These are phyloP conservation scores for Danio aesculapii DNA, from an alignment of 2,797 vertebrate species.

Conservation along the genomic window DNA sequence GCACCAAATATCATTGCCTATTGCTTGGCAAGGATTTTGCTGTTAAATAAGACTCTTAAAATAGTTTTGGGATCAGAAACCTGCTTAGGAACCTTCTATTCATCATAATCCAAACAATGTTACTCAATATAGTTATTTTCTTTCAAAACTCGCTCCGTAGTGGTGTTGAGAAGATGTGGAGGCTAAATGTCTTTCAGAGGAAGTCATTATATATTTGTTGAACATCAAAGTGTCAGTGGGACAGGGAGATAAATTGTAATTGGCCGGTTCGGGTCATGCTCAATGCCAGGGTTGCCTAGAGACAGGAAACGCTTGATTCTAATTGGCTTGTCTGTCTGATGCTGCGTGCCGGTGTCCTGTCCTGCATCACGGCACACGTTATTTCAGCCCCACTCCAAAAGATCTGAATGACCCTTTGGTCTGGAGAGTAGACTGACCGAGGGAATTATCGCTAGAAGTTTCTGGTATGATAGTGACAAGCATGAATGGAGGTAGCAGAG, in stretches of 20 bases:
- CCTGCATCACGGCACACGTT: constrained; percentile 70
- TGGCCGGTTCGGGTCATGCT: constrained; percentile 56
- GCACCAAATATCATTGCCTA: constrained; percentile 60
- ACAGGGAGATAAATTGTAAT: constrained; percentile 49
- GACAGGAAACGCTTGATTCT: constrained; percentile 55
- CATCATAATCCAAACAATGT: constrained; percentile 60
- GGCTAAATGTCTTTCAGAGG: constrained; percentile 37
- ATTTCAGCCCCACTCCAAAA: constrained; percentile 61
- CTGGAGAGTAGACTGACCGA: constrained; percentile 39
- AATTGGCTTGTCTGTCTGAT: constrained; percentile 63
- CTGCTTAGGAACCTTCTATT: constrained; percentile 57
- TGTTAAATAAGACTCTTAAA: constrained; percentile 76
- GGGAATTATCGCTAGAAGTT: constrained; percentile 49
- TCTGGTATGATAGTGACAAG: background rate
- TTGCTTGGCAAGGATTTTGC: constrained; percentile 63
- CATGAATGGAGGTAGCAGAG: background rate
- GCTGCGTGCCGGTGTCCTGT: constrained; percentile 62
- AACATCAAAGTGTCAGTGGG: constrained; percentile 61
- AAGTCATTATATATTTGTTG: constrained; percentile 40
- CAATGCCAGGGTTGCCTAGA: constrained; percentile 53
- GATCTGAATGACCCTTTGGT: constrained; percentile 58
- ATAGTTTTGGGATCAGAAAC: constrained; percentile 71
- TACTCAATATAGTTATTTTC: constrained; percentile 49
- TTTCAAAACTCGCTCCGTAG: constrained; percentile 41
- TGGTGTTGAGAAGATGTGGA: constrained; percentile 24